Evolutionary conservation across 2,888 invertebrate genomes (phyloP), one percentile per base, ranked within the genome.

Genomic region (Sminthurinus aureus): DNA sequence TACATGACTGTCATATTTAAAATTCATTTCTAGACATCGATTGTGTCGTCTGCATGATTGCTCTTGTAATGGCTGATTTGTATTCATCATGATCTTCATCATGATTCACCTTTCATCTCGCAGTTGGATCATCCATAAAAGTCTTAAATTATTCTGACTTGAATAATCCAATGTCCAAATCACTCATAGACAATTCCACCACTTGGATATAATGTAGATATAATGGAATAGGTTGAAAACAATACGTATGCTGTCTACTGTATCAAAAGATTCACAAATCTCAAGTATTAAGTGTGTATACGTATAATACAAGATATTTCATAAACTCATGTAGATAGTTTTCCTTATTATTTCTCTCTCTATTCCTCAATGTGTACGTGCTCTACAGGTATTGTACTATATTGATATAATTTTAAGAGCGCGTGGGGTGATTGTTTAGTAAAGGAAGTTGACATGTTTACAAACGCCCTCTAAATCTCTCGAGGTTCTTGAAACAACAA

Each of bases 81-180:
- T 71, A 71, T 71, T 22, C 71, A 71, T 26, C 13, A 15, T 58
- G 58, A 58, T 58, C 38, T 38, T 38, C 38, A 38, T 38, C 20
- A 69, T n/a, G 67, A 0, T 24, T 71, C 71, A 71, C 71, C 71
- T 71, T 71, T 71, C 22, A 76, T 52, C 58, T 52, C 76, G 22
- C 76, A 58, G 76, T 52, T 76, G 76, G 58, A 76, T 76, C 76
- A 76, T 76, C 76, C 76, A 76, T 76, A 76, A 76, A 51, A 22
- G 76, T 76, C 76, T 58, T 50, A 58, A 76, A 76, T 75, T 76
- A 58, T 20, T 58, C 50, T 58, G 15, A 58, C 4, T 13, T 9
- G 58, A 58, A 18, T 18, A 58, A 15, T 13, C 58, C 58, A 58
- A 58, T 18, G 58, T 58, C 13, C 58, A 58, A 58, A 58, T 58